Evolutionary conservation across 2,113 vertebrate genomes (phyloP).

Genomic region (Bubo blakistoni): DNA sequence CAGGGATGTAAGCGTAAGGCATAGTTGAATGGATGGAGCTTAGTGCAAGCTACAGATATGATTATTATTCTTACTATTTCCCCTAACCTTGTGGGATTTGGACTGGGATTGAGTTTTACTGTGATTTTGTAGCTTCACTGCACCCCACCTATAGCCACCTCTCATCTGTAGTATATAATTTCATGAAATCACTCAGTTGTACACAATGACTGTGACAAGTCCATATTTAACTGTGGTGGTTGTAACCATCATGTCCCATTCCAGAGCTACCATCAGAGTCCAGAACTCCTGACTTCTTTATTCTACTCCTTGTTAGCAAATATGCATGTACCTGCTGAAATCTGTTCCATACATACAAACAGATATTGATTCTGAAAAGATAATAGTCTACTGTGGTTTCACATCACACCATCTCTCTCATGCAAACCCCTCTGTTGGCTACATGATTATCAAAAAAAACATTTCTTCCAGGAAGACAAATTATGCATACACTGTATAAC

Average conservation of each 20-base stretch:
- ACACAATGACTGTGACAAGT: not conserved
- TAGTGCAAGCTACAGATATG: not conserved
- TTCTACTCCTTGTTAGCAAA: not conserved
- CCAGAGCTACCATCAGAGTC: not conserved
- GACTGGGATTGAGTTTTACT: not conserved
- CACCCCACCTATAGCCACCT: not conserved
- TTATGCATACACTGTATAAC: not conserved
- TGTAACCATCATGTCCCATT: not conserved
- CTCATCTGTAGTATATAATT: not conserved
- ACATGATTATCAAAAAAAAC: rapidly evolving
- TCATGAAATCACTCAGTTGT: not conserved
- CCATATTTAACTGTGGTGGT: not conserved
- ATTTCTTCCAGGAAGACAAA: not conserved
- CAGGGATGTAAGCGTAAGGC: not conserved
- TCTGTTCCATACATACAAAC: not conserved
- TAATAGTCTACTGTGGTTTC: not conserved
- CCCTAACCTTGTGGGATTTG: not conserved
- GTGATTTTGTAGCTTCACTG: not conserved
- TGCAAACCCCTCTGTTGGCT: not conserved
- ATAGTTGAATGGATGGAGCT: not conserved
- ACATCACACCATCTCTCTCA: not conserved
- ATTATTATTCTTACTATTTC: not conserved
- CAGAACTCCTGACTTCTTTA: not conserved
- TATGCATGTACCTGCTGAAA: not conserved
- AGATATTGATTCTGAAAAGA: not conserved